Base-by-base conservation (phyloP, 2,113 vertebrate genomes). In the Brachyhypopomus occidentalis region DNA sequence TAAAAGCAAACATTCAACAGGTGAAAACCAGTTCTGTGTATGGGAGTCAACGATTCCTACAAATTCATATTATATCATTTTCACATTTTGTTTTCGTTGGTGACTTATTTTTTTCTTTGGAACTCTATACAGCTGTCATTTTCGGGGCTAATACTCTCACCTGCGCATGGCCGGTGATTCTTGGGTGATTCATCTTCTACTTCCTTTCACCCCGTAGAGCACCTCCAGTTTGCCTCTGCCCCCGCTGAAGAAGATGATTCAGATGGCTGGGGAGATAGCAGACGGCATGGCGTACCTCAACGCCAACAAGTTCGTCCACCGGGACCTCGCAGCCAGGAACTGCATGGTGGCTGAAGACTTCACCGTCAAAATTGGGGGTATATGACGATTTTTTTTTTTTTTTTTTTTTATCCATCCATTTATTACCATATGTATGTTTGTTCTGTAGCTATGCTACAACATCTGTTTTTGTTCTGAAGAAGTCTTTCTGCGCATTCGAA, bases 201-300 rank as follows among this genome's bases (percentile, higher is more conserved):
- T 22, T 80, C 38, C 38, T 14, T 17, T 59, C 60, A 2, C 66
- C 30, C 19, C 6, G 20, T 91, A 98, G 92, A 96, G 89, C 84
- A 94, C 95, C 72, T 91, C 95, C 0, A 92, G 92, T 74, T 93
- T 96, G 30, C 88, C 92, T 0, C 95, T 97, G 38, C 98, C 97
- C 0, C 96, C 96, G 0, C 91, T 99, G 79, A 98, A 96, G 92
- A 98, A 97, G 91, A 99, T 99, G 97, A 96, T 98, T 83, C 98
- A 99, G 93, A 99, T 99, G 98, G 96, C 98, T 0, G 98, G 98
- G 0, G 96, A 98, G 94, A 99, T 99, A 14, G 97, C 97, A 0
- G 98, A 99, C 0, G 98, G 98, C 87, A 99, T 99, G 98, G 95
- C 97, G 0, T 99, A 99, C 89, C 97, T 99, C 90, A 98, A 99